Conservation (phyloP, 2,113 vertebrate genomes). For the Gallinago paraguaiae region DNA sequence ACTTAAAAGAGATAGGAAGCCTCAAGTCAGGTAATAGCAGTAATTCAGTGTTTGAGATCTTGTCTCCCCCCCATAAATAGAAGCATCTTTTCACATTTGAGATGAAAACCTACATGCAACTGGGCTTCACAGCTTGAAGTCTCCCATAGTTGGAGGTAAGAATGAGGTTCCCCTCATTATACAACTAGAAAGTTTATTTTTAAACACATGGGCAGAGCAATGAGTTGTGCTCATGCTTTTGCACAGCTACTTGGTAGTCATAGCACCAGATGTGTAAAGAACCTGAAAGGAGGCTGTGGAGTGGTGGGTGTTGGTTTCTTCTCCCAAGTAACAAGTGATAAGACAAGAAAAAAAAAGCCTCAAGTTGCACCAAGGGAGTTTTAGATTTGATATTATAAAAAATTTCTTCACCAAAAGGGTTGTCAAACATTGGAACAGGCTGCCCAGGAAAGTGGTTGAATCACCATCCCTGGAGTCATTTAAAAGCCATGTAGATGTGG, state of each 20-base stretch:
- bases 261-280: neutral
- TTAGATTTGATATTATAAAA: neutral
- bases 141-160: neutral
- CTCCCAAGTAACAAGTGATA: neutral
- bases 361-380: neutral
- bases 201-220: neutral
- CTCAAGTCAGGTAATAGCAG: neutral
- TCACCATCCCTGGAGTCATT: neutral
- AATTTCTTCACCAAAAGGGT: neutral
- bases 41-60: neutral
- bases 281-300: neutral
- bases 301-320: fast-evolving
- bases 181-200: neutral
- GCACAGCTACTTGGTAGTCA: neutral
- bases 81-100: neutral
- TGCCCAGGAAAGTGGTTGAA: neutral
- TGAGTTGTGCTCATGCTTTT: neutral
- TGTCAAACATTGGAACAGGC: neutral
- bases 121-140: neutral
- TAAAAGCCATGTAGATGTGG: neutral
- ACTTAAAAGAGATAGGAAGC: neutral
- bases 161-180: neutral
- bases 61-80: neutral
- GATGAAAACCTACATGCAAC: neutral
- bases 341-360: neutral